Conservation (phyloP, 2,888 invertebrate genomes). For the Caenorhabditis sinica region DNA sequence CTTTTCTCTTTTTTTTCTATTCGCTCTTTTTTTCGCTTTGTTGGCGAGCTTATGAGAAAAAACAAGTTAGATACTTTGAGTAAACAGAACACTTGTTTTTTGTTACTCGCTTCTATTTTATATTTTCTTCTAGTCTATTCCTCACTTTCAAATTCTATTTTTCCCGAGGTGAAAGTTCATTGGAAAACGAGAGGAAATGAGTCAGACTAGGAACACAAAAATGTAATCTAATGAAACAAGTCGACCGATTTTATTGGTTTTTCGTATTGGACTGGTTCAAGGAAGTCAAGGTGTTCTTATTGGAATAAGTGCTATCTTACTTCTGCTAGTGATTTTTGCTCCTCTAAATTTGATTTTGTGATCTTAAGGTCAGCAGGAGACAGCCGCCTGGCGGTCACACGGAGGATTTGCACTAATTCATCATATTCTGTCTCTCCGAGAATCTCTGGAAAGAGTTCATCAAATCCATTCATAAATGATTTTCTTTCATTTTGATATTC, state of each 20-base stretch:
- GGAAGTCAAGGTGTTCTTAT: background rate
- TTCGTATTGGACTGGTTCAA: conserved; percentile 34
- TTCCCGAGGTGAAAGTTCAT: background rate
- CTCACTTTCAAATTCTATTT: conserved; percentile 7
- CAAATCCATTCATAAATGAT: conserved; percentile 3
- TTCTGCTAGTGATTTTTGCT: conserved; percentile 4
- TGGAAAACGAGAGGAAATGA: conserved; percentile 20
- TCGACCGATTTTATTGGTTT: conserved; percentile 28
- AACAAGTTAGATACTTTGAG: conserved; percentile 53
- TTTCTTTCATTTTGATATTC: background rate
- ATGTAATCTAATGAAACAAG: conserved; percentile 1
- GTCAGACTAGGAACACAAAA: conserved; percentile 22
- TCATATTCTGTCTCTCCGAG: background rate
- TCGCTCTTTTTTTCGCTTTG: conserved; percentile 19
- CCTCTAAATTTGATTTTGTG: conserved; percentile 2
- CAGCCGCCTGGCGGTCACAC: conserved; percentile 14
- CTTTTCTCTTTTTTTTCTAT: background rate
- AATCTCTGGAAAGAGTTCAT: conserved; percentile 12
- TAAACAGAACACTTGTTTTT: conserved; percentile 44
- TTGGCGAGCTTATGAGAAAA: conserved; percentile 40
- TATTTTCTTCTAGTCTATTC: conserved; percentile 11
- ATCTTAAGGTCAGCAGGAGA: conserved; percentile 6
- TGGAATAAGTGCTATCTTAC: background rate
- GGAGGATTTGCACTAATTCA: conserved; percentile 20
- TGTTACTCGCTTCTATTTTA: conserved; percentile 2